Evolutionary conservation across 2,888 invertebrate species (phyloP).

Genomic region (Drosophila borealis): DNA sequence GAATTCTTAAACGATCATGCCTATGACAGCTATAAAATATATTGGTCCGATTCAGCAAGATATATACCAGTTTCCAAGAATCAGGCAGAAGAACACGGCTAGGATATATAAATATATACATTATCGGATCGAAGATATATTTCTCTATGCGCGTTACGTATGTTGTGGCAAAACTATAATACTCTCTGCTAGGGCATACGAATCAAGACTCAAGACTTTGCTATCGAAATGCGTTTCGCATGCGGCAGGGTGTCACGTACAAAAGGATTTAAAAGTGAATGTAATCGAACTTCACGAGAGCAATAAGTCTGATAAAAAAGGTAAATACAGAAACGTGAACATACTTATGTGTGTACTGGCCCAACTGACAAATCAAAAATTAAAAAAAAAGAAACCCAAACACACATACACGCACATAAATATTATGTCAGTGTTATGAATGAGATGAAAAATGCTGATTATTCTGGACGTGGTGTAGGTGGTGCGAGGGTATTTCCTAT

Average conservation of each 20-base stretch:
- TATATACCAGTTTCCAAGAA: no score
- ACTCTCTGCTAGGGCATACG: neutral
- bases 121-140: neutral
- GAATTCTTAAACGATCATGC: no score
- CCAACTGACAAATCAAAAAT: no score
- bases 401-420: neutral
- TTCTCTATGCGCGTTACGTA: no score
- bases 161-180: no score
- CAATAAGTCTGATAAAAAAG: constrained; percentile 36
- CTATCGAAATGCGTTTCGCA: constrained; percentile 68
- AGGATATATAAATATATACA: no score
- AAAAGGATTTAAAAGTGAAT: constrained; percentile 50
- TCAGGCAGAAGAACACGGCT: no score
- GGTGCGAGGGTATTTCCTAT: constrained; percentile 58
- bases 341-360: neutral
- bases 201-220: constrained; percentile 15
- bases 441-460: constrained; percentile 43
- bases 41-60: no score
- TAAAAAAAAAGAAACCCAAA: neutral
- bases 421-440: constrained; percentile 29
- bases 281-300: constrained; percentile 59
- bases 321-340: neutral
- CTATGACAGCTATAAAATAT: no score
- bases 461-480: constrained; percentile 18
- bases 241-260: constrained; percentile 63